Conservation (phyloP, 2,888 invertebrate species). For the Coleophora deauratella region DNA sequence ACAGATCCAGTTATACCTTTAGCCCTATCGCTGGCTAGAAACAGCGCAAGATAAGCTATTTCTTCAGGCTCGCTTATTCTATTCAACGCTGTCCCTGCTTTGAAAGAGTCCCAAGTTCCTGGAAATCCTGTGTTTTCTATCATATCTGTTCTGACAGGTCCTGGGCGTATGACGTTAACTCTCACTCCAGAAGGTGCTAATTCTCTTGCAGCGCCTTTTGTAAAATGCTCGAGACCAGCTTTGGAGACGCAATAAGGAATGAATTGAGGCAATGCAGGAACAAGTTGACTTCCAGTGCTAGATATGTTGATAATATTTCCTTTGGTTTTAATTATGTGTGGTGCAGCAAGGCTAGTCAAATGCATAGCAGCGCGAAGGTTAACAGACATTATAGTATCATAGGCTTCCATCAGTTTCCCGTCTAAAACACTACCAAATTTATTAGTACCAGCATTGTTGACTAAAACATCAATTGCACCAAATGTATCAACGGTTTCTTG, state of each 20-base stretch:
- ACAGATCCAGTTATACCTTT: constrained; percentile 21
- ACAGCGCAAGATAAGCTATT: constrained; percentile 28
- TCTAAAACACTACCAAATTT: constrained; percentile 15
- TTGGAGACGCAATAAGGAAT: constrained; percentile 24
- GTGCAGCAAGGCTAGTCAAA: constrained; percentile 23
- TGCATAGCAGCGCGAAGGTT: constrained; percentile 25
- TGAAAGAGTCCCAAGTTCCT: constrained; percentile 14
- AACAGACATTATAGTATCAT: constrained; percentile 21
- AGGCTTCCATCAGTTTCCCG: constrained; percentile 20
- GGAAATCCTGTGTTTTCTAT: constrained; percentile 15
- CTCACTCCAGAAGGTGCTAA: constrained; percentile 23
- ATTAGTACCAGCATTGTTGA: constrained; percentile 33
- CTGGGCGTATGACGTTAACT: constrained; percentile 78
- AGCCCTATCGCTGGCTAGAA: constrained; percentile 26
- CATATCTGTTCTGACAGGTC: constrained; percentile 29
- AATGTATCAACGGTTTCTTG: constrained; percentile 23
- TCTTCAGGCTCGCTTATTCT: constrained; percentile 23
- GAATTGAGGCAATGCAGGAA: constrained; percentile 4
- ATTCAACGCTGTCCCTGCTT: constrained; percentile 15
- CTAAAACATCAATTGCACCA: constrained; percentile 29
- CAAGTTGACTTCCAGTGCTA: constrained; percentile 15
- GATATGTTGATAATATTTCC: constrained; percentile 33
- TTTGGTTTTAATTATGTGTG: constrained; percentile 26
- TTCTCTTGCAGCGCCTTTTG: constrained; percentile 24
- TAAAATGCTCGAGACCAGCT: constrained; percentile 28